Percentiles rank a stretch among this genome's conserved stretches.
Evolutionary conservation across 2,797 vertebrate species (phyloP).

Genomic region (Erpetoichthys calabaricus): DNA sequence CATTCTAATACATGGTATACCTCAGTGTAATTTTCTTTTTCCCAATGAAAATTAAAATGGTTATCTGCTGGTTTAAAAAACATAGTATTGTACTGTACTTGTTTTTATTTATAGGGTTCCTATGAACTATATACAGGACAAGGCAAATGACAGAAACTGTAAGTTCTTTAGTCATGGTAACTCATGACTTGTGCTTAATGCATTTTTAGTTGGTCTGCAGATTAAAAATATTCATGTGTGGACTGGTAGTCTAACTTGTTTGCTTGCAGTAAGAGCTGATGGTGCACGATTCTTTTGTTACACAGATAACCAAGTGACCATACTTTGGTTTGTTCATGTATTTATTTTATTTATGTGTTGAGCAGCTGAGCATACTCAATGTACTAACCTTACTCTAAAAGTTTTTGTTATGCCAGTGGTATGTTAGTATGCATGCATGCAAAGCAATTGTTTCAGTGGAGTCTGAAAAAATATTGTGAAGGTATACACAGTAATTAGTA

Average conservation of each 20-base stretch:
- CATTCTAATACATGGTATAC: no score
- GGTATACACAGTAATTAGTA: slow-evolving; percentile 9
- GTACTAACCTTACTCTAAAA: slow-evolving; percentile 21
- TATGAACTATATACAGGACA: slow-evolving; percentile 25
- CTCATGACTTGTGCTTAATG: slow-evolving; percentile 17
- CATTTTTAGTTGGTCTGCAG: slow-evolving; percentile 18
- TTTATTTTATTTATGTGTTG: slow-evolving; percentile 21
- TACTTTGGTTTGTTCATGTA: slow-evolving; percentile 13
- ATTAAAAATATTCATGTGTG: slow-evolving; percentile 18
- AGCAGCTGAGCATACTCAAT: slow-evolving; percentile 18
- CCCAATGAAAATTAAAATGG: no score
- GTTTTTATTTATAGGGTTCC: slow-evolving; percentile 29
- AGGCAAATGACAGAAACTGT: slow-evolving; percentile 23
- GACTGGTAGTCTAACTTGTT: slow-evolving; percentile 18
- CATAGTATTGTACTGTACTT: slow-evolving; percentile 26
- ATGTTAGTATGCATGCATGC: slow-evolving; percentile 27
- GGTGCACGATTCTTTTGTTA: slow-evolving; percentile 25
- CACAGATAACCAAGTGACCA: slow-evolving; percentile 22
- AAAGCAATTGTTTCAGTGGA: slow-evolving; percentile 17
- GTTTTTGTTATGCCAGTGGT: slow-evolving; percentile 21
- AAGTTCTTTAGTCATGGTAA: slow-evolving; percentile 23
- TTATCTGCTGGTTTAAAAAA: neutral
- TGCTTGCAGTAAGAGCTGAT: slow-evolving; percentile 24
- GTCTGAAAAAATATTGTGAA: slow-evolving; percentile 25
- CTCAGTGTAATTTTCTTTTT: no score